phyloP scores from a whole-genome alignment of 1,140 invertebrate genomes.

The Drosophila insularis region DNA sequence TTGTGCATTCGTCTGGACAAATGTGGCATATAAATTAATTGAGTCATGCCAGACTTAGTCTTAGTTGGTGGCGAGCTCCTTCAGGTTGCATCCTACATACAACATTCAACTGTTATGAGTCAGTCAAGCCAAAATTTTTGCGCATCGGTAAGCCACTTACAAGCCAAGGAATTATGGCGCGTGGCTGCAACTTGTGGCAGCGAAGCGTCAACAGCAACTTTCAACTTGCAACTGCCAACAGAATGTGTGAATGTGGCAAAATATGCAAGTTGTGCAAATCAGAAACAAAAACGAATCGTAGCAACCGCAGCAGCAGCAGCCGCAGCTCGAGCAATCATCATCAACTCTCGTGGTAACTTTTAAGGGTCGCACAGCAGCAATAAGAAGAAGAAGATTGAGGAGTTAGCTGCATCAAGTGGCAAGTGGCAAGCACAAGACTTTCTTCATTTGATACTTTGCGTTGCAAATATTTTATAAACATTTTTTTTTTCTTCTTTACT shows the following conservation, averaged over 20 bases:
- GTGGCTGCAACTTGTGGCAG: constrained; percentile 46
- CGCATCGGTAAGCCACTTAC: constrained; percentile 69
- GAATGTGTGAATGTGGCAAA: constrained; percentile 65
- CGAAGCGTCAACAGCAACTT: constrained; percentile 48
- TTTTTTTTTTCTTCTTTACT: neutral
- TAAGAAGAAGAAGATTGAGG: constrained; percentile 21
- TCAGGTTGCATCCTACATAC: constrained; percentile 5
- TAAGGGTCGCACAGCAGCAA: constrained; percentile 46
- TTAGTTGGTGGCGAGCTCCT: constrained; percentile 10
- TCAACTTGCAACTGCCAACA: constrained; percentile 31
- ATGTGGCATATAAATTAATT: constrained; percentile 71
- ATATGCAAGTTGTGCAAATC: constrained; percentile 64
- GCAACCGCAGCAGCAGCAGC: constrained; percentile 38
- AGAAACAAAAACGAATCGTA: constrained; percentile 46
- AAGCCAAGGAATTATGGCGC: constrained; percentile 41
- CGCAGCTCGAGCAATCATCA: constrained; percentile 38
- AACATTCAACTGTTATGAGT: constrained; percentile 39
- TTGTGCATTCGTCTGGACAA: constrained; percentile 62
- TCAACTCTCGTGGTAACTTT: constrained; percentile 49
- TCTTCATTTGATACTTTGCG: constrained; percentile 1
- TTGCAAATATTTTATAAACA: neutral
- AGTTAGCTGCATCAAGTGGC: constrained; percentile 12
- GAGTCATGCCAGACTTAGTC: constrained; percentile 60
- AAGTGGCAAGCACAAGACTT: neutral
- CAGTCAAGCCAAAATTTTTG: constrained; percentile 61